Evolutionary conservation across 2,888 invertebrate genomes (phyloP).

Genomic region (Malthinus flaveolus): DNA sequence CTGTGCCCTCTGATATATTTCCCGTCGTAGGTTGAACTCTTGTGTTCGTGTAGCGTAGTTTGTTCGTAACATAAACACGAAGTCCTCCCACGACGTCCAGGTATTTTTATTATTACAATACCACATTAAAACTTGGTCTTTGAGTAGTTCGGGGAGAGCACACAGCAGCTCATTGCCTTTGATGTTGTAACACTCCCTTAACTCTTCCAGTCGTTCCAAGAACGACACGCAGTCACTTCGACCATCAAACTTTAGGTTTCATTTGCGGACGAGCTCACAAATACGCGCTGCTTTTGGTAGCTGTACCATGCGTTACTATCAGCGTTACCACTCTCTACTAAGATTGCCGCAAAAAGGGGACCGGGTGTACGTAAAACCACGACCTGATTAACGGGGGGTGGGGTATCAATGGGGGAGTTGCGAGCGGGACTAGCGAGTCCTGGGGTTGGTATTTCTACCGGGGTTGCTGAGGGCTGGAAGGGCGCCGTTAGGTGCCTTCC

Average conservation of each 20-base stretch:
- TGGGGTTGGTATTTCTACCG: too few relatives aligned
- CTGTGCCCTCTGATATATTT: too few relatives aligned
- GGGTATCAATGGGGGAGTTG: too few relatives aligned
- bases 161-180: not conserved
- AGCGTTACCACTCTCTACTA: too few relatives aligned
- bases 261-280: conserved; percentile 14
- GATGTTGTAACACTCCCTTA: conserved; percentile 1
- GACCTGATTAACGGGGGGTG: too few relatives aligned
- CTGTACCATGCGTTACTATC: too few relatives aligned
- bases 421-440: too few relatives aligned
- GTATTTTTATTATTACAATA: conserved; percentile 8
- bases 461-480: too few relatives aligned
- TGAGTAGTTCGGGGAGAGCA: conserved; percentile 10
- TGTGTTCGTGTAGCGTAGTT: not conserved
- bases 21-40: too few relatives aligned
- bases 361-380: too few relatives aligned
- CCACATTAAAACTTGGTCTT: conserved; percentile 7
- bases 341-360: too few relatives aligned
- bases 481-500: too few relatives aligned
- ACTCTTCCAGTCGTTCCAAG: conserved; percentile 7
- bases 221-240: conserved; percentile 10
- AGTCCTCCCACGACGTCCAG: conserved; percentile 7
- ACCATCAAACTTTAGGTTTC: conserved; percentile 12
- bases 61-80: not conserved
- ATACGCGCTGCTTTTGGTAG: not conserved